These are phyloP conservation scores for Actinia equina DNA, from an alignment of 64 coral and sea anemone genomes.

Conservation along the genomic window DNA sequence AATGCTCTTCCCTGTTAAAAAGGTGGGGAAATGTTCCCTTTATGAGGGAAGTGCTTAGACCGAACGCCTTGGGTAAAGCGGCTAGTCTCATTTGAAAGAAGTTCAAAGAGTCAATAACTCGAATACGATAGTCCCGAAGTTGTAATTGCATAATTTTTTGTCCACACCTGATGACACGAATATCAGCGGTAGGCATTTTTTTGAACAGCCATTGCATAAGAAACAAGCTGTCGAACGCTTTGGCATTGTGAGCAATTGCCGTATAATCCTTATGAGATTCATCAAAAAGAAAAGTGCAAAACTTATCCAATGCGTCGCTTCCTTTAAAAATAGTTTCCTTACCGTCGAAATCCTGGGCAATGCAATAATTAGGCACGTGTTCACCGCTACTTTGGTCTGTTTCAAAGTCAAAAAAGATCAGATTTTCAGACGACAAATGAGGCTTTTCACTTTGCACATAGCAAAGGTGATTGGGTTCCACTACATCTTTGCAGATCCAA, in stretches of 20 bases:
- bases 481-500: too few species aligned
- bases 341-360: too few species aligned
- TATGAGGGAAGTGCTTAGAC: too few species aligned
- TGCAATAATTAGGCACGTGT: too few species aligned
- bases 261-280: neutral
- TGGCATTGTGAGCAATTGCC: neutral
- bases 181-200: neutral
- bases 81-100: neutral
- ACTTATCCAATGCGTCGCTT: neutral
- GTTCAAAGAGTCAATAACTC: neutral
- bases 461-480: too few species aligned
- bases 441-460: too few species aligned
- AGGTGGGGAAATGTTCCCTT: neutral
- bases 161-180: neutral
- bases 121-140: neutral
- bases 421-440: too few species aligned
- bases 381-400: too few species aligned
- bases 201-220: neutral
- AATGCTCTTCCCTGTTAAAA: neutral
- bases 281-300: constrained; percentile 12
- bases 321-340: too few species aligned
- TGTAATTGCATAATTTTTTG: neutral
- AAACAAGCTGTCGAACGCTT: neutral
- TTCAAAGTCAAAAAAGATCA: too few species aligned
- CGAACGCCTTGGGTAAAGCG: neutral